phyloP scores from a whole-genome alignment of 2,113 vertebrate species.

The Aramus guarauna region DNA sequence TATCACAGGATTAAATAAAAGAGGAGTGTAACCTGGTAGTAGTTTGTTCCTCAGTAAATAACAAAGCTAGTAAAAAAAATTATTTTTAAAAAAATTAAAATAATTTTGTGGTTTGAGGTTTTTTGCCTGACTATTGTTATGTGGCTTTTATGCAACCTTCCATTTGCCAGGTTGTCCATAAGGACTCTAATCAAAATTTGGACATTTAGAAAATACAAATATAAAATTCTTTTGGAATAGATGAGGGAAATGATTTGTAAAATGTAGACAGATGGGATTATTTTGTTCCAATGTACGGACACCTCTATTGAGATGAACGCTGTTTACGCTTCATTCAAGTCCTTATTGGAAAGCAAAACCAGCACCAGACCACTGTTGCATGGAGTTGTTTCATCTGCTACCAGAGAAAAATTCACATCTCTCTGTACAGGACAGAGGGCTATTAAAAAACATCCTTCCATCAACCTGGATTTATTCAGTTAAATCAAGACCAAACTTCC shows the following conservation, averaged over 20 bases:
- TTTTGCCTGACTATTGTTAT: neutral
- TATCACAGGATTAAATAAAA: neutral
- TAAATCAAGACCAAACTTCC: neutral
- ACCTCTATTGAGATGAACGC: neutral
- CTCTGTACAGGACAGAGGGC: neutral
- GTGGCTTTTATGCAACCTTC: slow-evolving; percentile 1
- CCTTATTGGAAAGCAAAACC: neutral
- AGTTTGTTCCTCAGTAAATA: neutral
- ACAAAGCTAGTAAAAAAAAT: neutral
- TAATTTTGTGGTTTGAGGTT: neutral
- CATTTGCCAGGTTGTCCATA: neutral
- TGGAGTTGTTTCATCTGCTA: neutral
- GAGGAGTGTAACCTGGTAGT: neutral
- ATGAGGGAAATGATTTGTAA: neutral
- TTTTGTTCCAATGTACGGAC: neutral
- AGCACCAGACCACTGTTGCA: neutral
- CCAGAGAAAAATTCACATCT: neutral
- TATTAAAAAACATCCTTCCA: neutral
- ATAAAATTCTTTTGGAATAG: neutral
- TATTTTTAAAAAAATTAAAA: neutral
- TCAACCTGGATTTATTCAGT: neutral
- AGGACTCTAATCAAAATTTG: slow-evolving; percentile 11
- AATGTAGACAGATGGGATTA: neutral
- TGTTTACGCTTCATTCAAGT: neutral
- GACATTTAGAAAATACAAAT: neutral